Evolutionary conservation across 2,888 invertebrate species (phyloP).

Genomic region (Ennomos quercinarius): DNA sequence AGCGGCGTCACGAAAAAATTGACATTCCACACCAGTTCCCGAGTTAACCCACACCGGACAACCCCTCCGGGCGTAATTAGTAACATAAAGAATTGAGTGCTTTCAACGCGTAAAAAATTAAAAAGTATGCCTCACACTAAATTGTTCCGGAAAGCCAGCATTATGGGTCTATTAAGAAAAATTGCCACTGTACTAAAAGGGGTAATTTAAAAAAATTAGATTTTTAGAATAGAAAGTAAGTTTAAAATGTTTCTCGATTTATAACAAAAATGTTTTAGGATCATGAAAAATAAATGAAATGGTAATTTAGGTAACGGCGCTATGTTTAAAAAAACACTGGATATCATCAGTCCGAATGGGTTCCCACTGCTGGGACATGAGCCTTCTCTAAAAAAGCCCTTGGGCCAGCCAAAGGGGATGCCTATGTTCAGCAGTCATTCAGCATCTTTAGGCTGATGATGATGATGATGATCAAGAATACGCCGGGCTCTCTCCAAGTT

Average conservation of each 20-base stretch:
- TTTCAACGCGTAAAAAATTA: slow-evolving; percentile 64
- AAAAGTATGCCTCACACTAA: slow-evolving; percentile 67
- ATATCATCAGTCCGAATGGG: no score
- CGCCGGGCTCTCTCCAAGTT: no score
- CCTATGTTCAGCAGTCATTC: no score
- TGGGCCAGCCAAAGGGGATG: no score
- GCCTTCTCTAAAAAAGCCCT: no score
- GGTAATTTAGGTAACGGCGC: no score
- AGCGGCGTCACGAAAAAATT: slow-evolving; percentile 17
- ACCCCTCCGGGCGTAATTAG: slow-evolving; percentile 66
- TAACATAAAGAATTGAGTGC: slow-evolving; percentile 72
- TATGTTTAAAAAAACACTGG: no score
- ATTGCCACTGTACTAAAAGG: slow-evolving; percentile 37
- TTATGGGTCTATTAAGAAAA: slow-evolving; percentile 72
- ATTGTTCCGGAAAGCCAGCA: slow-evolving; percentile 59
- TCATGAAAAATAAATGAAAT: no score
- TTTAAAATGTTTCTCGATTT: background rate
- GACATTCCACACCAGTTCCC: slow-evolving; percentile 24
- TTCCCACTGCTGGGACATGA: no score
- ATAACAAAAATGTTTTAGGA: background rate
- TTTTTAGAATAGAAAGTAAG: slow-evolving; percentile 2
- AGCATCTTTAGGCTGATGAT: no score
- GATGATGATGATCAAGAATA: no score
- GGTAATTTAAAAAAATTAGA: slow-evolving; percentile 11
- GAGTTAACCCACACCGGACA: slow-evolving; percentile 38